Base-by-base conservation (phyloP, 2,113 vertebrate genomes). In the Varanus salvator region DNA sequence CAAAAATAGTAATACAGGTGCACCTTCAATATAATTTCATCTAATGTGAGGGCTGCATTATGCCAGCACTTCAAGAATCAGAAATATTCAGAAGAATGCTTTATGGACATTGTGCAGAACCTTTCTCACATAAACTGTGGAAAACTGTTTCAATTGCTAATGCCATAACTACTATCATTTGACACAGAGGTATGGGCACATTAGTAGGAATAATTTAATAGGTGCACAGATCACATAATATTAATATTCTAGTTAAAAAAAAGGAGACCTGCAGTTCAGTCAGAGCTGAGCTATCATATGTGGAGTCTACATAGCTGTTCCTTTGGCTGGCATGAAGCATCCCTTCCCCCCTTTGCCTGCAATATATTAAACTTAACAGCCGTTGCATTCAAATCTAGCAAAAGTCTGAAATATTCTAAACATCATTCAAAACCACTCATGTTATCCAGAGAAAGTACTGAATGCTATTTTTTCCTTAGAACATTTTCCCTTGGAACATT, bases 81-180 rank as follows among this genome's bases (percentile, higher is more conserved):
- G 81, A 84, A 91, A 57, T 9, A 71, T 34, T 57, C 38, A 87
- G 68, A 27, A 52, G 29, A 74, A 9, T 0, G 1, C 44, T 71
- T 54, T 60, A 2, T 48, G 34, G 57, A 88, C 84, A 0, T 48
- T 44, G 5, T 31, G n/a, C 52, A 80, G 85, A 92, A 91, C 89
- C 64, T 60, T 87, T 89, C 83, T 72, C 84, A 91, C 86, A 78
- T 52, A 54, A 84, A 0, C 44, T 0, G 29, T 4, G 11, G 52
- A 85, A 76, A 25, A 68, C 52, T 74, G 92, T 34, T 89, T 48
- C 44, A 85, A 80, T 44, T 54, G 38, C 12, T 93, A 86, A 72
- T 87, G 54, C 81, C 14, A n/a, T 7, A 7, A 74, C 38, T 77
- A 44, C 34, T 82, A 2, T 23, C 60, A 77, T 92, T 91, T 87